Evolutionary conservation across 2,888 invertebrate species (phyloP).

Genomic region (Hypercompe scribonia): DNA sequence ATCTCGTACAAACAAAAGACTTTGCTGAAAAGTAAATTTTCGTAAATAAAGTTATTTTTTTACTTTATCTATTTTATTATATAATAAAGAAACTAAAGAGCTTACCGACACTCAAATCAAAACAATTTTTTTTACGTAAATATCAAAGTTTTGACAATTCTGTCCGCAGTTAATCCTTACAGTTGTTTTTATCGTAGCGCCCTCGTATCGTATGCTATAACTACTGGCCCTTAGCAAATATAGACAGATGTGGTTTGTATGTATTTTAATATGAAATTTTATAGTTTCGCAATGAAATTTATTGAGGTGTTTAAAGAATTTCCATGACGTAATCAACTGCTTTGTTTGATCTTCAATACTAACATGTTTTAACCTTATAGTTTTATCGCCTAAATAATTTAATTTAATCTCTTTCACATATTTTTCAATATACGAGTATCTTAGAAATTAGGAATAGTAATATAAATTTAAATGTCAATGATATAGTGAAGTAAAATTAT

Average conservation of each 20-base stretch:
- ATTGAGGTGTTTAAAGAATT: slow-evolving; percentile 15
- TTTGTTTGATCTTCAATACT: neutral
- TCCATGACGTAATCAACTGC: slow-evolving; percentile 13
- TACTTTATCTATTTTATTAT: no score
- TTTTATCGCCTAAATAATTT: neutral
- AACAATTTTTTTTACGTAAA: neutral
- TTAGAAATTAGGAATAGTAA: neutral
- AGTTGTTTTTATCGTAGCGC: neutral
- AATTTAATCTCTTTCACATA: neutral
- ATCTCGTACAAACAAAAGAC: neutral
- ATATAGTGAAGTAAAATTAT: neutral
- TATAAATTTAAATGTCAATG: neutral
- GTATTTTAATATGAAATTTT: slow-evolving; percentile 20
- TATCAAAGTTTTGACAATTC: neutral
- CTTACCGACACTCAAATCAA: neutral
- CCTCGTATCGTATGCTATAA: slow-evolving; percentile 16
- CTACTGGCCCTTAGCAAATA: slow-evolving; percentile 24
- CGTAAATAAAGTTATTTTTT: no score
- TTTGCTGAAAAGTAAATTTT: no score
- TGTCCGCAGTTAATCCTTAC: neutral
- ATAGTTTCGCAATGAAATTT: slow-evolving; percentile 25
- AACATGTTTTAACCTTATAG: neutral
- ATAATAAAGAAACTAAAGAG: neutral
- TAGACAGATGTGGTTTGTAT: slow-evolving; percentile 24
- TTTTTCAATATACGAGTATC: neutral